Evolutionary conservation across 2,888 invertebrate species (phyloP).

Genomic region (Villa cingulata): DNA sequence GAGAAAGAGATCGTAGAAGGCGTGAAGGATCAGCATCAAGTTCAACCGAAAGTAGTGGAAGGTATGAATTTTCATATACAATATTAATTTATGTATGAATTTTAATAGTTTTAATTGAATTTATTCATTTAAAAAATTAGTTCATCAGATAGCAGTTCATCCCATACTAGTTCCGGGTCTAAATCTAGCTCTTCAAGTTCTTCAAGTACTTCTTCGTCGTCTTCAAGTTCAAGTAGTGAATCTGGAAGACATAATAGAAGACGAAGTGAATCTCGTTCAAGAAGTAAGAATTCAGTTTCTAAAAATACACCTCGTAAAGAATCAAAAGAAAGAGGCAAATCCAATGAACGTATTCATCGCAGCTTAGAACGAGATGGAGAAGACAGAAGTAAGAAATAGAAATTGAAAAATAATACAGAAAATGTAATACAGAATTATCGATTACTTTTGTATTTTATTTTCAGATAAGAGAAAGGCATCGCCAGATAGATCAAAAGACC

Average conservation of each 20-base stretch:
- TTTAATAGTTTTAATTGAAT: background rate
- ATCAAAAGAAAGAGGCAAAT: conserved; percentile 34
- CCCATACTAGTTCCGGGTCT: conserved; percentile 63
- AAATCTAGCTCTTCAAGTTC: conserved; percentile 59
- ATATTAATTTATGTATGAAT: background rate
- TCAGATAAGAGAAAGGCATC: conserved; percentile 13
- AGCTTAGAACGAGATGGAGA: conserved; percentile 12
- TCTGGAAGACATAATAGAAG: conserved; percentile 50
- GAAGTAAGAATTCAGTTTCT: conserved; percentile 36
- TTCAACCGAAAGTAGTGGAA: conserved; percentile 66
- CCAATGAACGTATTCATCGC: conserved; percentile 10
- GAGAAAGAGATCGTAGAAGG: conserved; percentile 32
- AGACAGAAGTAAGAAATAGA: conserved; percentile 4
- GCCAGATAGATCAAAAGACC: conserved; percentile 23
- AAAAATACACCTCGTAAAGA: conserved; percentile 29
- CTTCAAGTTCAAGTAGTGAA: conserved; percentile 52
- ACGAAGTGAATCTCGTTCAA: conserved; percentile 36
- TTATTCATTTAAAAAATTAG: too few species aligned
- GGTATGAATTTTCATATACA: conserved; percentile 29
- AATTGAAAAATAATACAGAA: too few species aligned
- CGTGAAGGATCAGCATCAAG: conserved; percentile 55
- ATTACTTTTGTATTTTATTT: background rate
- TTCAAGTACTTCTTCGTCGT: conserved; percentile 44
- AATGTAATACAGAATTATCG: too few species aligned
- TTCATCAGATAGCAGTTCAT: conserved; percentile 72